These are phyloP conservation scores for Trilocha varians DNA, from an alignment of 2,888 invertebrate genomes.

Conservation along the genomic window DNA sequence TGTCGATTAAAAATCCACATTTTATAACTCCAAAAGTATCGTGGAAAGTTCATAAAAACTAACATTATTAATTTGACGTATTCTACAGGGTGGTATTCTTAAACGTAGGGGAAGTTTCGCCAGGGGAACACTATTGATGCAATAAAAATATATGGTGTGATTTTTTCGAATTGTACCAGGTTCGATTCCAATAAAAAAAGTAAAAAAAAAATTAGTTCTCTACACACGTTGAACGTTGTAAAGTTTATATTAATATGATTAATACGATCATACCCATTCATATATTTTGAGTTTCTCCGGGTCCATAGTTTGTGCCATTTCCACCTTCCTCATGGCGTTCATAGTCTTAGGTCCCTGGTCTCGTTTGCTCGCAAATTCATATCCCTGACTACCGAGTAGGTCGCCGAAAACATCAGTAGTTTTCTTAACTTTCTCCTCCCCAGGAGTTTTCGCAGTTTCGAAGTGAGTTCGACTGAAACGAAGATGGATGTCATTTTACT, in stretches of 20 bases:
- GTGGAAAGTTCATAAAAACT: too few species aligned
- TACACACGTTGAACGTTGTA: too few species aligned
- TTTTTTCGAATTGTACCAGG: too few species aligned
- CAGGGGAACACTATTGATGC: too few species aligned
- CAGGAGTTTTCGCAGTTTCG: constrained; percentile 67
- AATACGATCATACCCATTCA: constrained; percentile 82
- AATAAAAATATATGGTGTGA: too few species aligned
- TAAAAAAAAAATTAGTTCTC: background rate
- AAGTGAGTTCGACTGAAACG: constrained; percentile 80
- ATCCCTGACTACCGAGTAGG: constrained; percentile 90
- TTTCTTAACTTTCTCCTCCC: constrained; percentile 58
- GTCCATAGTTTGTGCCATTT: constrained; percentile 90
- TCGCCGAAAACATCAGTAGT: constrained; percentile 89
- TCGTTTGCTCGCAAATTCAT: constrained; percentile 83
- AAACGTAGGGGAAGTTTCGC: too few species aligned
- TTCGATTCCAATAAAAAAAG: background rate
- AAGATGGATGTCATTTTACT: too few species aligned
- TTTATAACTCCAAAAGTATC: too few species aligned
- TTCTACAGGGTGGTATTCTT: too few species aligned
- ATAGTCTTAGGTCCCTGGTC: constrained; percentile 88
- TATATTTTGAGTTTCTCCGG: constrained; percentile 88
- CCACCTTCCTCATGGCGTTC: constrained; percentile 93
- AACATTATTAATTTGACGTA: too few species aligned
- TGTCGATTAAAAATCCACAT: too few species aligned
- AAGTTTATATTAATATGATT: too few species aligned